Evolutionary conservation across 2,888 invertebrate species (phyloP).

Genomic region (Dryocosmus kuriphilus): DNA sequence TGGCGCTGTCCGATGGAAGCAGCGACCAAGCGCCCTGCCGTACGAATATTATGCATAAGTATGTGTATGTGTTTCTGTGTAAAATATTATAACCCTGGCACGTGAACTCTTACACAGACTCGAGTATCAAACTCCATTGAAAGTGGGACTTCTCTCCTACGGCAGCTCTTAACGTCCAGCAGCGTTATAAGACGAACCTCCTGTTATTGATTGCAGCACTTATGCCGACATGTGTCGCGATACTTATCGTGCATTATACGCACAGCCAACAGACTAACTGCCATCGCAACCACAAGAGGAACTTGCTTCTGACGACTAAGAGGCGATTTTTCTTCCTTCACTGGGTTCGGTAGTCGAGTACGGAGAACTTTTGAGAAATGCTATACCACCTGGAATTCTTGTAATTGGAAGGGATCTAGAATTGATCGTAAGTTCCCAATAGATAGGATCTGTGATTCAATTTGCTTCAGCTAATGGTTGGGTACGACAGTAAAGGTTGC

Average conservation of each 20-base stretch:
- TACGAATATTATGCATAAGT: conserved; percentile 66
- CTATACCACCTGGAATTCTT: background rate
- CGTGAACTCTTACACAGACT: conserved; percentile 43
- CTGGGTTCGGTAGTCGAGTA: background rate
- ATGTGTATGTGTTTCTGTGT: conserved; percentile 41
- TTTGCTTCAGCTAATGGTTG: background rate
- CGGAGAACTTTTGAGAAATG: background rate
- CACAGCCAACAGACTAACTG: background rate
- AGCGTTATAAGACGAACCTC: conserved; percentile 63
- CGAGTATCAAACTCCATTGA: conserved; percentile 15
- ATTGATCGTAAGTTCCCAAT: background rate
- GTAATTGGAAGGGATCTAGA: background rate
- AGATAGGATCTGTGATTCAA: background rate
- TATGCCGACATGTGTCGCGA: conserved; percentile 74
- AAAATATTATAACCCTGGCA: conserved; percentile 26
- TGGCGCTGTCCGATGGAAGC: conserved; percentile 71
- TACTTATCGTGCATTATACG: conserved; percentile 69
- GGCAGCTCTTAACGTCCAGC: conserved; percentile 56
- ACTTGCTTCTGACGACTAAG: background rate
- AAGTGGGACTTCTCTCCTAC: conserved; percentile 43
- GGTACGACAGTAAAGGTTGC: background rate
- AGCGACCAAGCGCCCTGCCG: conserved; percentile 64
- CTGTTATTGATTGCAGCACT: conserved; percentile 73
- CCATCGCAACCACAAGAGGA: background rate
- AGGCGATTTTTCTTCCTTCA: background rate